phyloP scores from a whole-genome alignment of 1,140 invertebrate genomes.

The Melipona quadrifasciata region DNA sequence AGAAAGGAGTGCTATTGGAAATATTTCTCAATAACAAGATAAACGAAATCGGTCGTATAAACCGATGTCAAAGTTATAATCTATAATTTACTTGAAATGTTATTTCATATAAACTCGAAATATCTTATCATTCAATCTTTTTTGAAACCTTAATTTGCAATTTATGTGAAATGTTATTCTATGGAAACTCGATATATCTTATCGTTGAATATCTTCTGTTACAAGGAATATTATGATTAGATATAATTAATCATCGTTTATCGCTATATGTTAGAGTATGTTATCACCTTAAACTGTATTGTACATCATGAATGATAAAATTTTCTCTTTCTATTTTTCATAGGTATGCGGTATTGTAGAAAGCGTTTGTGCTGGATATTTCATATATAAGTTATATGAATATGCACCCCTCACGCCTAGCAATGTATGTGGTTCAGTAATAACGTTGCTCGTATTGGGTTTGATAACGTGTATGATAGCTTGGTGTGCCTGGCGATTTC shows the following conservation, averaged over 20 bases:
- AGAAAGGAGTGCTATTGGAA: neutral
- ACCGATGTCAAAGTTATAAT: neutral
- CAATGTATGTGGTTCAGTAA: constrained; percentile 80
- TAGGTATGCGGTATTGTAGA: constrained; percentile 82
- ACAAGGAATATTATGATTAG: neutral
- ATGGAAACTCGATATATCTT: neutral
- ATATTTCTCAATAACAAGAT: neutral
- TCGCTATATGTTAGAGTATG: neutral
- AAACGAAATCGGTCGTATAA: neutral
- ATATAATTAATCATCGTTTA: constrained; percentile 18
- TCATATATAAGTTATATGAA: constrained; percentile 81
- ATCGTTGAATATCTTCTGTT: neutral
- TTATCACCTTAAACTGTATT: neutral
- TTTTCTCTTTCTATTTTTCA: constrained; percentile 56
- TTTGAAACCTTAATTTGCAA: neutral
- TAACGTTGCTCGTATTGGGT: constrained; percentile 80
- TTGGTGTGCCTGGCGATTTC: constrained; percentile 82
- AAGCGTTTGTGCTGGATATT: constrained; percentile 79
- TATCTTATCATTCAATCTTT: no score
- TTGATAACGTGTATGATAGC: constrained; percentile 81
- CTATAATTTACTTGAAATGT: no score
- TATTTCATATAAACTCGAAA: neutral
- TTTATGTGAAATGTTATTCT: neutral
- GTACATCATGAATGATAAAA: neutral
- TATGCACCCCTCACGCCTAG: constrained; percentile 80